These are phyloP conservation scores for Zaprionus africanus DNA, from an alignment of 1,140 invertebrate species.

Conservation along the genomic window DNA sequence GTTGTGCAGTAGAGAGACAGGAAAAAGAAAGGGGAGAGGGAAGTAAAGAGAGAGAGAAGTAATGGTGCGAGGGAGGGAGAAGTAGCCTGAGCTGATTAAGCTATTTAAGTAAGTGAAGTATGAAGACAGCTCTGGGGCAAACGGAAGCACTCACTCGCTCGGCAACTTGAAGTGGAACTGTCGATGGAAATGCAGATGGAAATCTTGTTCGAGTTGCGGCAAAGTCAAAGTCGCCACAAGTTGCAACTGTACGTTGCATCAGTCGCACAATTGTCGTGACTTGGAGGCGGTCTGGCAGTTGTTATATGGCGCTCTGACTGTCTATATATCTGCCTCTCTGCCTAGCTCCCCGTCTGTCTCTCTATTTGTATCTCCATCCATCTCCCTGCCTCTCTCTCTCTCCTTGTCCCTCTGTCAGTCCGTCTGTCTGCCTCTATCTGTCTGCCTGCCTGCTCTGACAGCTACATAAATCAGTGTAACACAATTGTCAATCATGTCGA, in stretches of 20 bases:
- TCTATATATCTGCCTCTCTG: slow-evolving; percentile 15
- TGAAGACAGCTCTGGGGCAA: slow-evolving; percentile 48
- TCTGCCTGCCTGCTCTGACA: slow-evolving; percentile 55
- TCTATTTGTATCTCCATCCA: not conserved
- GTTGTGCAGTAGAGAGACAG: not conserved
- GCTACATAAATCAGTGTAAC: slow-evolving; percentile 76
- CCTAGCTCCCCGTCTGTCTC: no score
- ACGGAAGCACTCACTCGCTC: no score
- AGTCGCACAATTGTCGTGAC: slow-evolving; percentile 60
- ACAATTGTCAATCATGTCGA: slow-evolving; percentile 77
- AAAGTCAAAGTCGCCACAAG: slow-evolving; percentile 80
- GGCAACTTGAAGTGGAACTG: slow-evolving; percentile 24
- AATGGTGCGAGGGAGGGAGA: not conserved
- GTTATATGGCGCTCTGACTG: not conserved
- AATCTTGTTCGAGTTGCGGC: slow-evolving; percentile 25
- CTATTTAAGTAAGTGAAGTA: slow-evolving; percentile 35
- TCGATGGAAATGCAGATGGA: slow-evolving; percentile 21
- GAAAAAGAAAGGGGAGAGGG: no score
- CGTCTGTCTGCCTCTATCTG: not conserved
- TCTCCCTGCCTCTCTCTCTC: slow-evolving; percentile 25
- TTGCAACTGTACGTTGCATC: slow-evolving; percentile 74
- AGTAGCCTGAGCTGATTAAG: not conserved
- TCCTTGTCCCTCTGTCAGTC: not conserved
- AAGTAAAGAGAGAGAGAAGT: not conserved
- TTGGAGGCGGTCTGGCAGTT: slow-evolving; percentile 39